Base-by-base conservation (phyloP, 2,888 invertebrate species). In the Chaetoderma sp. region DNA sequence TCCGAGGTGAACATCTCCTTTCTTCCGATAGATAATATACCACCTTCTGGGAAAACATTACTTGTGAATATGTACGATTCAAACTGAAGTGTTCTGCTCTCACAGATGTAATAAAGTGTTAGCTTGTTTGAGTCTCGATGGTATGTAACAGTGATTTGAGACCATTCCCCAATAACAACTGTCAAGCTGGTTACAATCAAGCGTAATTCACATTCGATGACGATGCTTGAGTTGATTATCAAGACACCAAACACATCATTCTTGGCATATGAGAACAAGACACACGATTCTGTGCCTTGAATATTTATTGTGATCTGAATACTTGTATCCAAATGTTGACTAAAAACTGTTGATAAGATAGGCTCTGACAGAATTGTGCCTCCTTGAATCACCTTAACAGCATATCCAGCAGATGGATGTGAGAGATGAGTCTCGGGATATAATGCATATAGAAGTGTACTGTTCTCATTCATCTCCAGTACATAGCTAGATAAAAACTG, bases 11-110 rank as follows among this genome's bases (percentile, higher is more conserved):
- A n/a, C 6, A 64, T 60, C 42, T 62, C 67, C 59, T 75, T 74
- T 25, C 57, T 60, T n/a, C 77, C 79, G 25, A 79, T 28, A 30
- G 68, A 64, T 27, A 79, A 23, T 13, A 70, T 68, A n/a, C 79
- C 79, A 27, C 60, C 58, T 6, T 45, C 60, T 8, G 71, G 61
- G 59, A 76, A 74, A 28, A 47, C 56, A 8, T 65, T 70, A 5
- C 60, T 30, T 8, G 68, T 70, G 21, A 73, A 50, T 30, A 56
- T 36, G 32, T 45, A 49, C 25, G 60, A 57, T 30, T 65, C 55
- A 32, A 56, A 47, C 2, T 30, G 30, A 25, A 47, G 54, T 18
- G 57, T 32, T 21, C 32, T 49, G 18, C 27, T 33, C 30, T 28
- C 27, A 23, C 45, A 45, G 18, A 49, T 58, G 45, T 71, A 74